Conservation (phyloP, 2,888 invertebrate species). For the Brachypalpus laphriformis region DNA sequence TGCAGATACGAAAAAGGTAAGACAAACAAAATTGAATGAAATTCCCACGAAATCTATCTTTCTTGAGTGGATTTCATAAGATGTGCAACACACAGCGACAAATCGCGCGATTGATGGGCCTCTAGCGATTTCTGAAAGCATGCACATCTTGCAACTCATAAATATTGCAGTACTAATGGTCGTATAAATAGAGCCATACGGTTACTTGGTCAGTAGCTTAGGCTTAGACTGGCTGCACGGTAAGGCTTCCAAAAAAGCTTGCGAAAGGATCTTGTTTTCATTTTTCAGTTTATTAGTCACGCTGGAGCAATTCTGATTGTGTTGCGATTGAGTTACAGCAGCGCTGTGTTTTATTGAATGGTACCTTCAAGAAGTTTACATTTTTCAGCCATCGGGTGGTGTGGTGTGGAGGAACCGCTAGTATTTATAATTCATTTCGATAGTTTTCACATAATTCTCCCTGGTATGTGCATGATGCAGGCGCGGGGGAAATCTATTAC, state of each 20-base stretch:
- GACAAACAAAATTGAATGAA: not conserved
- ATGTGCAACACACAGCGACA: conserved; percentile 31
- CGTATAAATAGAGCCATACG: not conserved
- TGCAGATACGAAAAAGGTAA: conserved; percentile 54
- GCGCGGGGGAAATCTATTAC: conserved; percentile 25
- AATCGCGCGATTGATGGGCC: conserved; percentile 16
- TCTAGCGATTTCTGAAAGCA: conserved; percentile 32
- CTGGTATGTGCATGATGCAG: not conserved
- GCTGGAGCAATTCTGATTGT: conserved; percentile 54
- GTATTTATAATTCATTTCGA: conserved; percentile 42
- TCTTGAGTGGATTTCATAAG: conserved; percentile 31
- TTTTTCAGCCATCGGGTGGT: not conserved
- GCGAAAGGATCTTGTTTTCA: conserved; percentile 55
- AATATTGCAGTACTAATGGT: conserved; percentile 40
- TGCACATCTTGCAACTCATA: conserved; percentile 43
- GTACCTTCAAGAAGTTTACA: conserved; percentile 15
- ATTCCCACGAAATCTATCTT: conserved; percentile 61
- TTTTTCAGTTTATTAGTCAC: conserved; percentile 67
- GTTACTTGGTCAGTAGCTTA: conserved; percentile 46
- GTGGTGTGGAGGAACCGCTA: not conserved
- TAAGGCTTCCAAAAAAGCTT: conserved; percentile 11
- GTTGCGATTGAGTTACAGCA: conserved; percentile 11
- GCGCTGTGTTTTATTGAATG: conserved; percentile 45
- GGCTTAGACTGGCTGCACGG: conserved; percentile 12
- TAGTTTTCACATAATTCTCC: conserved; percentile 41